Base-by-base conservation (phyloP, 2,888 invertebrate species). In the Brenthis hecate region DNA sequence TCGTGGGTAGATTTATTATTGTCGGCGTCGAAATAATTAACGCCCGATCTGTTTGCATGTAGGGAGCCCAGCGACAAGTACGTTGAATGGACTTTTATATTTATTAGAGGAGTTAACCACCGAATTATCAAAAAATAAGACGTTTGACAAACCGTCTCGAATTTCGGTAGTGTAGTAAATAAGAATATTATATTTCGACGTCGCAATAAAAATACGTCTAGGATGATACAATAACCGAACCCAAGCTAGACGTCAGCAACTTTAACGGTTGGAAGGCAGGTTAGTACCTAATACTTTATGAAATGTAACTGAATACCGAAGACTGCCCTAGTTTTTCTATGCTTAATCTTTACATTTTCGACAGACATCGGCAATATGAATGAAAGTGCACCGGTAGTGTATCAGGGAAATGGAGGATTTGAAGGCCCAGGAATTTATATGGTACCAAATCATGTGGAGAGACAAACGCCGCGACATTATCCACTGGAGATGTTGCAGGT, bases 1-100 rank as follows among this genome's bases (percentile, higher is more conserved):
- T 91, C 81, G 92, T 88, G 89, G 92, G 92, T 92, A 92, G 91
- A 87, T 87, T 88, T 86, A 83, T 84, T 84, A 85, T 83, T 83
- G 85, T 80, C 85, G 85, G 84, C 84, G 86, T 86, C 81, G 82
- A 86, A 88, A 83, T 84, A 86, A 85, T 84, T 82, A 82, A 83
- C 84, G 78, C 80, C 81, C 79, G 80, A 81, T 84, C 82, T 81
- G 80, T 86, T 85, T 77, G 80, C 80, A 84, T 79, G 82, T 85
- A 86, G 83, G 78, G 80, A 86, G 81, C 82, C 78, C 77, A 86
- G 83, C 81, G 83, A 84, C 82, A 85, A 82, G 81, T 81, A 83
- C 76, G 70, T 74, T 70, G 68, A 71, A 75, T 64, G 78, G 83
- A 82, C 78, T 82, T 76, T 75, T 74, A 79, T 73, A 78, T 77